These are phyloP conservation scores for Microcebus griseorufus DNA, from an alignment of 2,113 vertebrate genomes.

Conservation along the genomic window DNA sequence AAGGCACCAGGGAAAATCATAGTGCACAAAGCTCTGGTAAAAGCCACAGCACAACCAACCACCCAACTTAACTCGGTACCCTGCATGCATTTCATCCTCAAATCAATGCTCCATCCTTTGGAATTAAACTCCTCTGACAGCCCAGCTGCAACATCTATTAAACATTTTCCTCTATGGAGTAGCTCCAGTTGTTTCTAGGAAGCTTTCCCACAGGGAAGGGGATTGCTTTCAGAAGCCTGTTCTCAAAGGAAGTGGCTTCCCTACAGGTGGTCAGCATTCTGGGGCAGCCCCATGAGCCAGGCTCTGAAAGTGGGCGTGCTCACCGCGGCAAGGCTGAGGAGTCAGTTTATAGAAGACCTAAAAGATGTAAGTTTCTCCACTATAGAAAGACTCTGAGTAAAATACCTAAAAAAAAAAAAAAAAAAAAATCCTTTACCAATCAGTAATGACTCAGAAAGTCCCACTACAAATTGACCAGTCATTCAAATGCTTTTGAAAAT, in stretches of 20 bases:
- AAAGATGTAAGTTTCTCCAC: not conserved
- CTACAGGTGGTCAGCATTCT: not conserved
- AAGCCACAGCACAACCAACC: not conserved
- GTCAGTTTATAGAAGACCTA: not conserved
- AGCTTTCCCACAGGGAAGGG: constrained; percentile 3
- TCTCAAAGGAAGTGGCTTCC: not conserved
- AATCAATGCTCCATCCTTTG: constrained; percentile 12
- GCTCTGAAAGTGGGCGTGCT: not conserved
- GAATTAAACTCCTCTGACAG: constrained; percentile 47
- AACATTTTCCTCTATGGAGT: constrained; percentile 34
- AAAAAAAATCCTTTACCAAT: not conserved
- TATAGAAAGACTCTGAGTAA: not conserved
- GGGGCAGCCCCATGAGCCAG: not conserved
- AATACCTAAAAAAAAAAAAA: not conserved
- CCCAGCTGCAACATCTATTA: not conserved
- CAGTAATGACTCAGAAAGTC: not conserved
- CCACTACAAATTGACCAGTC: not conserved
- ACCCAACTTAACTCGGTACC: not conserved
- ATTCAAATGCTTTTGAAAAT: not conserved
- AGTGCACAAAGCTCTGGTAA: not conserved
- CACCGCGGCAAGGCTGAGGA: rapidly evolving
- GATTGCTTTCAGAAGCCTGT: not conserved
- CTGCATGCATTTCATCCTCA: not conserved
- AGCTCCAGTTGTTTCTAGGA: constrained; percentile 46
- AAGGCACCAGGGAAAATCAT: not conserved